Conservation (phyloP, 2,113 vertebrate species). For the Seriola aureovittata region DNA sequence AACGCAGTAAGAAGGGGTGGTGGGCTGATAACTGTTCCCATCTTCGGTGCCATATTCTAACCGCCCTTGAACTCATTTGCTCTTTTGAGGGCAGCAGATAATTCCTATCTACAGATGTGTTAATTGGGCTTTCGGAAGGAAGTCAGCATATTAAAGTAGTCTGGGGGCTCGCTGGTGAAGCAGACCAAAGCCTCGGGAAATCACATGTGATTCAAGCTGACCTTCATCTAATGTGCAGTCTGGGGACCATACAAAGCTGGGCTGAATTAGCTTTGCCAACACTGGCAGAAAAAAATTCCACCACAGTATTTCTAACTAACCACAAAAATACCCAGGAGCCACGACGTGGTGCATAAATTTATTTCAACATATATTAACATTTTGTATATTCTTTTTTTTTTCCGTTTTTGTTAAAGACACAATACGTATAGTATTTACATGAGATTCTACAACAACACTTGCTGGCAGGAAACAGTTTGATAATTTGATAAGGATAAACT, state of each 20-base stretch:
- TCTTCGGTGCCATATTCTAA: constrained; percentile 38
- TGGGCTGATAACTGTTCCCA: constrained; percentile 35
- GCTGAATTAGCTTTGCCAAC: constrained; percentile 48
- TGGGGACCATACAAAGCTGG: constrained; percentile 47
- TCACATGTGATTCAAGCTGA: constrained; percentile 67
- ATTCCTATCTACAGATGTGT: constrained; percentile 71
- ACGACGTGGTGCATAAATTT: constrained; percentile 71
- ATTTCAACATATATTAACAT: constrained; percentile 81
- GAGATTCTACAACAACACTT: constrained; percentile 55
- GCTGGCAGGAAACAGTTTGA: constrained; percentile 56
- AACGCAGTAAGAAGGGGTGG: not conserved
- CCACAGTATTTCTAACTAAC: constrained; percentile 17
- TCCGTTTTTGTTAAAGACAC: constrained; percentile 66
- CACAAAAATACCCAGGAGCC: constrained; percentile 54
- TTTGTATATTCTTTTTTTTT: constrained; percentile 39
- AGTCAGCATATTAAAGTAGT: constrained; percentile 66
- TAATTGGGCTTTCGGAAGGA: constrained; percentile 76
- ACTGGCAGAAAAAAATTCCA: not conserved
- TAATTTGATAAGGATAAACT: constrained; percentile 38
- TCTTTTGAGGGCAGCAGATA: constrained; percentile 65
- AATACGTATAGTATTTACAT: constrained; percentile 72
- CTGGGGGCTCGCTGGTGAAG: constrained; percentile 48
- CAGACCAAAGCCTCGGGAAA: constrained; percentile 69
- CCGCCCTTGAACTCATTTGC: constrained; percentile 61
- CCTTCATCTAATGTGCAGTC: constrained; percentile 70